Conservation (phyloP, 2,888 invertebrate genomes). For the Caenorhabditis doughertyi region DNA sequence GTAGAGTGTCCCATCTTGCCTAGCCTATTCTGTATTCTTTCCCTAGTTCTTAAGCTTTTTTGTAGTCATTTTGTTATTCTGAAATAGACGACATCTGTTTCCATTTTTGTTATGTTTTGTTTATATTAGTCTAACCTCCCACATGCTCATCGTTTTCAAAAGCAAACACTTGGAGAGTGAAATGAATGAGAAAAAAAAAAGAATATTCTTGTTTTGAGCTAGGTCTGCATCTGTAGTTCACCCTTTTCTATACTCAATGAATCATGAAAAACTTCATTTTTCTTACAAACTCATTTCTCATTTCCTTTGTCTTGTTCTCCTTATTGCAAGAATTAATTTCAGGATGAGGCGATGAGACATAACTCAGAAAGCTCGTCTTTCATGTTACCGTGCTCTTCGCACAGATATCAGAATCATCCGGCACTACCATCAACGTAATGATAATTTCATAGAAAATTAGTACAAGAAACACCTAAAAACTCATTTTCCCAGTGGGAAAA, state of each 20-base stretch:
- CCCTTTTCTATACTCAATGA: neutral
- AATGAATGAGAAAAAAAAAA: constrained; percentile 19
- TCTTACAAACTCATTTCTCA: constrained; percentile 1
- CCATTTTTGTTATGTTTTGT: constrained; percentile 20
- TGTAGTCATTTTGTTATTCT: neutral
- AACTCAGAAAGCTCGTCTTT: constrained; percentile 43
- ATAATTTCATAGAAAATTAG: neutral
- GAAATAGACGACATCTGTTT: neutral
- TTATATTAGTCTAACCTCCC: constrained; percentile 37
- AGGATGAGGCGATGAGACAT: constrained; percentile 50
- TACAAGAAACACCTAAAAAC: neutral
- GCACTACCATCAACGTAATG: constrained; percentile 52
- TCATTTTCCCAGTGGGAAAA: neutral
- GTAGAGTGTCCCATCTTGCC: neutral
- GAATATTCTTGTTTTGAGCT: constrained; percentile 30
- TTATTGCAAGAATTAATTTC: neutral
- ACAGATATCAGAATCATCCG: constrained; percentile 40
- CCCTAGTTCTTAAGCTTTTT: neutral
- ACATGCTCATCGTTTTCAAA: constrained; percentile 13
- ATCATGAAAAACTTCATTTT: constrained; percentile 13
- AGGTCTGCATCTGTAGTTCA: neutral
- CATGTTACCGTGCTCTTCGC: constrained; percentile 56
- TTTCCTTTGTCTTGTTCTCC: neutral
- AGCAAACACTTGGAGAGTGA: constrained; percentile 38
- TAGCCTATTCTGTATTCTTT: neutral